Percentiles rank a stretch among this genome's conserved stretches.
Evolutionary conservation across 2,888 invertebrate genomes (phyloP).

Genomic region (Callosobruchus maculatus): DNA sequence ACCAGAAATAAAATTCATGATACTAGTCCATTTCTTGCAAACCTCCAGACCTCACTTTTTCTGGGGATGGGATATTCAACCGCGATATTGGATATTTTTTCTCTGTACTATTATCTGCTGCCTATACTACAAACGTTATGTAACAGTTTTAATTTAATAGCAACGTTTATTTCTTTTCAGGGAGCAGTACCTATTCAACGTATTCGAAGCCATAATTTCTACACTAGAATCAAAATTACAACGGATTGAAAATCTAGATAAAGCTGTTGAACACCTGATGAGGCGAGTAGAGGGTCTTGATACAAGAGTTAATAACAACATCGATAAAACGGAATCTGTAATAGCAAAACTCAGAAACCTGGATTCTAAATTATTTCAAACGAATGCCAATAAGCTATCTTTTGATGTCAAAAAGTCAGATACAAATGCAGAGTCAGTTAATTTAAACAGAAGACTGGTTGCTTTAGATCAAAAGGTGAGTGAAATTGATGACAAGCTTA

Average conservation of each 20-base stretch:
- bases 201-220: slow-evolving; percentile 86
- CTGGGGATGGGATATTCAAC: too few relatives aligned
- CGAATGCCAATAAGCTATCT: slow-evolving; percentile 39
- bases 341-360: slow-evolving; percentile 72
- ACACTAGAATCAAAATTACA: slow-evolving; percentile 84
- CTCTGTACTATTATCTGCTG: too few relatives aligned
- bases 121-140: too few relatives aligned
- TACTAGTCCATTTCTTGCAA: too few relatives aligned
- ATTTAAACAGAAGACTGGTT: slow-evolving; percentile 64
- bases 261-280: slow-evolving; percentile 84
- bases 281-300: slow-evolving; percentile 79
- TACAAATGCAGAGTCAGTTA: slow-evolving; percentile 43
- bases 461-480: slow-evolving; percentile 80
- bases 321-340: slow-evolving; percentile 79
- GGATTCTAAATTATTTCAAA: slow-evolving; percentile 70
- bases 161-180: slow-evolving; percentile 66
- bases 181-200: slow-evolving; percentile 83
- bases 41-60: too few relatives aligned
- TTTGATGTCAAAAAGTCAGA: slow-evolving; percentile 26
- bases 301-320: slow-evolving; percentile 77
- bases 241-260: slow-evolving; percentile 82
- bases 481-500: slow-evolving; percentile 76
- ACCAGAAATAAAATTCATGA: too few relatives aligned
- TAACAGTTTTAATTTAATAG: too few relatives aligned
- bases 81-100: too few relatives aligned